phyloP scores from a whole-genome alignment of 2,888 invertebrate genomes.

The Caenorhabditis plicata region DNA sequence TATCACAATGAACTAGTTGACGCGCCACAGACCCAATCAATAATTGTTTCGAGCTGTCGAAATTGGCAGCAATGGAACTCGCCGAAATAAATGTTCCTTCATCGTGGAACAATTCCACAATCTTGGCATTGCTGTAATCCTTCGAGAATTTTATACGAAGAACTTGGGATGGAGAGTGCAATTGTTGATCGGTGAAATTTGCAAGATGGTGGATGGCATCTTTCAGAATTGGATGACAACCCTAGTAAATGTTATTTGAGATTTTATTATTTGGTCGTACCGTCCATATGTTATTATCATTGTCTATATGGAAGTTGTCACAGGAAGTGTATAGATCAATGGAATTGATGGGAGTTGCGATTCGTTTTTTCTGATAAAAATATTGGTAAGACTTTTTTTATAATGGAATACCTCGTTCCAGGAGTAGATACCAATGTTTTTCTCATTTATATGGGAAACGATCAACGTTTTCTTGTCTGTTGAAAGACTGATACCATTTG shows the following conservation, averaged over 20 bases:
- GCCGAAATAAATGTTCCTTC: conserved; percentile 31
- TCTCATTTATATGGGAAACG: conserved; percentile 34
- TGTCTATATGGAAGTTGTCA: conserved; percentile 40
- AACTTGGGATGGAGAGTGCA: conserved; percentile 32
- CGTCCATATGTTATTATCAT: conserved; percentile 27
- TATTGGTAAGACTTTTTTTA: too few relatives aligned
- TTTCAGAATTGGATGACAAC: conserved; percentile 34
- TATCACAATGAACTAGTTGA: conserved; percentile 27
- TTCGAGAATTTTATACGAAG: conserved; percentile 29
- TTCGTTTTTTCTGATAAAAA: too few relatives aligned
- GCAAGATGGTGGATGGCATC: conserved; percentile 20
- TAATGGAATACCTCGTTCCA: too few relatives aligned
- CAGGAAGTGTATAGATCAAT: conserved; percentile 21
- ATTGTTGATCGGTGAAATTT: conserved; percentile 4
- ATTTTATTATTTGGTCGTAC: conserved; percentile 6
- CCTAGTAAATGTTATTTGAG: conserved; percentile 10
- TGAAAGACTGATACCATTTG: conserved; percentile 45
- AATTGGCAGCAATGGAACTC: conserved; percentile 17
- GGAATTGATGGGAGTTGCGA: conserved; percentile 5
- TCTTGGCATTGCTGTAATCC: conserved; percentile 19
- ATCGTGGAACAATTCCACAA: conserved; percentile 30
- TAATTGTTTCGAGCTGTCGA: conserved; percentile 22
- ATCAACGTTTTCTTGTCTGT: conserved; percentile 27
- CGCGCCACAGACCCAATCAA: conserved; percentile 33
- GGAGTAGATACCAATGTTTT: conserved; percentile 28